phyloP scores from a whole-genome alignment of 1,140 invertebrate genomes.

The Lordiphosa stackelbergi region DNA sequence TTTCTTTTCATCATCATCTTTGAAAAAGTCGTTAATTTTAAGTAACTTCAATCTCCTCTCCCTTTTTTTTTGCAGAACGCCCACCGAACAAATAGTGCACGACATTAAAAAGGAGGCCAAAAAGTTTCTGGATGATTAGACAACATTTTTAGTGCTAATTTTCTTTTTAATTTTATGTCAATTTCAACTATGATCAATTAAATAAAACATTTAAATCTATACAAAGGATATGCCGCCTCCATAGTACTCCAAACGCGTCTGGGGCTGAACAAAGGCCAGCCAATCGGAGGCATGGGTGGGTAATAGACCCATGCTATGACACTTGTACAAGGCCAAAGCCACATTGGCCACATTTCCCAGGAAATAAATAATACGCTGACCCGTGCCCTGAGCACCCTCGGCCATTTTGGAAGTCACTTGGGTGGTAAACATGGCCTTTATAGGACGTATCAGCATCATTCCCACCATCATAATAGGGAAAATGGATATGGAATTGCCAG shows the following conservation, averaged over 20 bases:
- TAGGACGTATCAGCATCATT: constrained; percentile 96
- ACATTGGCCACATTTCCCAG: constrained; percentile 97
- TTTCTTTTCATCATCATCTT: too few species aligned
- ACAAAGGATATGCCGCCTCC: constrained; percentile 88
- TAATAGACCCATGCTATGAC: constrained; percentile 98
- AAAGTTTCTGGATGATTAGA: constrained; percentile 55
- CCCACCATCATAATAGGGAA: constrained; percentile 99
- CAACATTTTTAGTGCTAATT: too few species aligned
- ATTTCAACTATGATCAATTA: constrained; percentile 42
- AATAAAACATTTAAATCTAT: constrained; percentile 53
- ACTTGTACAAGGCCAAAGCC: constrained; percentile 96
- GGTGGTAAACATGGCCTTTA: constrained; percentile 95
- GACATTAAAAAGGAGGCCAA: constrained; percentile 69
- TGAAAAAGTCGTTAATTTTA: too few species aligned
- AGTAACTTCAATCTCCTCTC: background rate
- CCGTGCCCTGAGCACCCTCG: constrained; percentile 92
- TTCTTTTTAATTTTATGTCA: constrained; percentile 32
- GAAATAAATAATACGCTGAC: constrained; percentile 96
- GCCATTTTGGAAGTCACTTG: constrained; percentile 96
- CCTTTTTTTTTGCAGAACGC: constrained; percentile 35
- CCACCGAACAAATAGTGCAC: constrained; percentile 55
- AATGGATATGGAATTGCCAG: constrained; percentile 98
- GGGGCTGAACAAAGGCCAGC: constrained; percentile 97
- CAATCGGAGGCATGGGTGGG: constrained; percentile 99
- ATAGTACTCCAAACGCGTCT: constrained; percentile 90